phyloP scores from a whole-genome alignment of 2,797 vertebrate species.

The Eptatretus atami region DNA sequence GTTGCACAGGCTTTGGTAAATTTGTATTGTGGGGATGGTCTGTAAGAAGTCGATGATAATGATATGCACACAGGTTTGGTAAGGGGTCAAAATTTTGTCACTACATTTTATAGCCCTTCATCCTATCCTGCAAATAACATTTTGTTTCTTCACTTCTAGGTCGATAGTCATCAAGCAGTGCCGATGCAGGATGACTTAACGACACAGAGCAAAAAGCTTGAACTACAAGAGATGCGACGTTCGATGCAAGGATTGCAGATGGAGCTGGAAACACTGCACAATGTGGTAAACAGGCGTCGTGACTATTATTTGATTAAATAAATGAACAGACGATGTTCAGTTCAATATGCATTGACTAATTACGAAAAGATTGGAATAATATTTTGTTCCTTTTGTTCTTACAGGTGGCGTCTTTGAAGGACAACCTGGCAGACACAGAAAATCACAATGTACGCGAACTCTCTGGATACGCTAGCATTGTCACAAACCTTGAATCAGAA shows the following conservation, averaged over 20 bases:
- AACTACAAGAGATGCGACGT: neutral
- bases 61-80: no score
- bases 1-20: no score
- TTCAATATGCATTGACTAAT: no score
- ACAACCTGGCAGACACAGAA: neutral
- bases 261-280: constrained; percentile 5
- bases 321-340: no score
- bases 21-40: no score
- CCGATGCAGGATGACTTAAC: neutral
- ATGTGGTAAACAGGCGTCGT: neutral
- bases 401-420: neutral
- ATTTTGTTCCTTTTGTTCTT: neutral
- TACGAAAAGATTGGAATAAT: no score
- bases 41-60: no score
- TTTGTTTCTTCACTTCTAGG: no score
- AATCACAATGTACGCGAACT: neutral
- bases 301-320: no score
- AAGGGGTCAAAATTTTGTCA: no score
- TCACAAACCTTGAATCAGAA: neutral
- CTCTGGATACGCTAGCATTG: neutral
- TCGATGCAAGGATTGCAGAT: constrained; percentile 1
- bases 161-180: neutral
- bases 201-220: neutral
- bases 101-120: no score
- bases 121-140: no score